These are phyloP conservation scores for Hestina assimilis DNA, from an alignment of 1,140 invertebrate species.

Conservation along the genomic window DNA sequence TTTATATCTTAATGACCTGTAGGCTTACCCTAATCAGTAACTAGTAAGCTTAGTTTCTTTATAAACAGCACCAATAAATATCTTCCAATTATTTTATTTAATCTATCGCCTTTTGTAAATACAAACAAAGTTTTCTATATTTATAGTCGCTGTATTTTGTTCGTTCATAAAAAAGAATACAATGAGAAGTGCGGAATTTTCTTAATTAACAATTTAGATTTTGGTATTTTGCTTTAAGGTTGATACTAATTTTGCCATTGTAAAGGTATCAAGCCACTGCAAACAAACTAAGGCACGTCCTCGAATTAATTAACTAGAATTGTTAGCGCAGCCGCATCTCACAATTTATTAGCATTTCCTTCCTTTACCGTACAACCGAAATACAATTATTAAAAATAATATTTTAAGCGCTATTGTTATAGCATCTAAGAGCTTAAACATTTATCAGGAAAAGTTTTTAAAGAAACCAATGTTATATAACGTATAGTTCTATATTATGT, in stretches of 20 bases:
- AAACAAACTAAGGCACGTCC: slow-evolving; percentile 28
- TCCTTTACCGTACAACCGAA: slow-evolving; percentile 15
- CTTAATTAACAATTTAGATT: too few species aligned
- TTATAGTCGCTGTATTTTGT: too few species aligned
- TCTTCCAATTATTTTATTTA: too few species aligned
- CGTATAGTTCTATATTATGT: too few species aligned
- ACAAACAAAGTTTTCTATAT: too few species aligned
- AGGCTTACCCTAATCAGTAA: too few species aligned
- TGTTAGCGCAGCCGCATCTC: slow-evolving; percentile 20
- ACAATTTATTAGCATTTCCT: slow-evolving; percentile 26
- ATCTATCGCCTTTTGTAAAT: too few species aligned
- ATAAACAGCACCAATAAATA: too few species aligned
- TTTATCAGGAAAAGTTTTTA: not conserved
- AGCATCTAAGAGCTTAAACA: not conserved
- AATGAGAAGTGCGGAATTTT: too few species aligned
- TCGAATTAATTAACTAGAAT: slow-evolving; percentile 27
- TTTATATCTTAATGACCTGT: too few species aligned
- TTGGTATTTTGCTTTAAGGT: not conserved
- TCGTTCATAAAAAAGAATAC: not conserved
- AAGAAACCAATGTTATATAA: too few species aligned
- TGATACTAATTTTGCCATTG: slow-evolving; percentile 10
- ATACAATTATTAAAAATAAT: slow-evolving; percentile 8
- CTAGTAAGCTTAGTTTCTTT: too few species aligned
- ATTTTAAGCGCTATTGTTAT: slow-evolving; percentile 4
- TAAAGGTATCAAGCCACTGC: slow-evolving; percentile 13